A percentile compares a stretch with the other conserved stretches of the same genome.
phyloP scores from a whole-genome alignment of 2,888 invertebrate genomes.

The Amaurobius ferox region DNA sequence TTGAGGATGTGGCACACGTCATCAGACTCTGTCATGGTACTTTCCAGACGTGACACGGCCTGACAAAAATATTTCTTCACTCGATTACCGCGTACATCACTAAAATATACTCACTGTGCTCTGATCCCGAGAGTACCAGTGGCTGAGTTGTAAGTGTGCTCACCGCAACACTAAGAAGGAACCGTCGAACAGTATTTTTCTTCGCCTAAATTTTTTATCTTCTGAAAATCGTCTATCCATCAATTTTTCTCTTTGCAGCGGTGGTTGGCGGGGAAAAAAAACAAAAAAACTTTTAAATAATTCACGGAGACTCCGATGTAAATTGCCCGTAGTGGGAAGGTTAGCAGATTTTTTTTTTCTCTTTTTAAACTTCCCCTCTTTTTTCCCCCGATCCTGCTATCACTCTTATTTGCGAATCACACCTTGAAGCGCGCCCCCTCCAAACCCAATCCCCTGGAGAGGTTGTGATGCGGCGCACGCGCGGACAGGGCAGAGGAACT shows the following conservation, averaged over 20 bases:
- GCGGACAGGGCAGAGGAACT: not conserved
- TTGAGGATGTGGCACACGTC: conserved; percentile 60
- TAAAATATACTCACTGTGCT: conserved; percentile 37
- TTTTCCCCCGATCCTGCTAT: conserved; percentile 36
- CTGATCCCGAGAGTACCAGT: conserved; percentile 35
- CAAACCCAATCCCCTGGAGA: not conserved
- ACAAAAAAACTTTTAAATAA: conserved; percentile 64
- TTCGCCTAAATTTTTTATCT: conserved; percentile 60
- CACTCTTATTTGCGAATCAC: conserved; percentile 65
- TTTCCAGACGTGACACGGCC: conserved; percentile 47
- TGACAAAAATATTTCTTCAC: conserved; percentile 46
- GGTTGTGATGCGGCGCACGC: conserved; percentile 2
- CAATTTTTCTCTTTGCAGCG: conserved; percentile 43
- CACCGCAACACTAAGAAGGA: conserved; percentile 28
- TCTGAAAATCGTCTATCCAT: conserved; percentile 54
- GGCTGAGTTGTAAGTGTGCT: conserved; percentile 67
- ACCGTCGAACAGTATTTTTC: conserved; percentile 36
- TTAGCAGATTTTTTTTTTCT: conserved; percentile 14
- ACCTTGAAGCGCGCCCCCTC: conserved; percentile 39
- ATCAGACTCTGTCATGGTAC: conserved; percentile 61
- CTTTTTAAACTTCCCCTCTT: not conserved
- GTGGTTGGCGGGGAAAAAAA: conserved; percentile 32
- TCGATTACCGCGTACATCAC: conserved; percentile 40
- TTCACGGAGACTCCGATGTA: conserved; percentile 62
- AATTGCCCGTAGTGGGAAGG: conserved; percentile 50